Evolutionary conservation across 2,113 vertebrate genomes (phyloP).

Genomic region (Dinomys branickii): DNA sequence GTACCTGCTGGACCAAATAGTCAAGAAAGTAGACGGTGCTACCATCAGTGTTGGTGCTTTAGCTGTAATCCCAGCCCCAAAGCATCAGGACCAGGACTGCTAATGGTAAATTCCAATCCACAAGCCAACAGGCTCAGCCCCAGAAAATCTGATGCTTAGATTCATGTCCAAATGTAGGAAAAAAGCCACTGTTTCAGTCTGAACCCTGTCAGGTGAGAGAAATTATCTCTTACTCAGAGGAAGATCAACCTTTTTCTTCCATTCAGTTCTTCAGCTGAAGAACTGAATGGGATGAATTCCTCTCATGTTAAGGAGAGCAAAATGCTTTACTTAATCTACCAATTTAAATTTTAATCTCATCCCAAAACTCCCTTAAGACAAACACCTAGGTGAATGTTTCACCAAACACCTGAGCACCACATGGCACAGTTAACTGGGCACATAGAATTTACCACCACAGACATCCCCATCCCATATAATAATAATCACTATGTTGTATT

Average conservation of each 20-base stretch:
- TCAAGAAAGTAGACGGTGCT: background rate
- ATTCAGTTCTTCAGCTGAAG: background rate
- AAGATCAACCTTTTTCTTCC: background rate
- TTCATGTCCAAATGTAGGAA: background rate
- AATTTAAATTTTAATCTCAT: background rate
- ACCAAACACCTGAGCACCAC: background rate
- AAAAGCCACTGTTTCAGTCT: background rate
- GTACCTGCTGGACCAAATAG: background rate
- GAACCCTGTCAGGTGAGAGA: background rate
- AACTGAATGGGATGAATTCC: background rate
- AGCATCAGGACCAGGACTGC: background rate
- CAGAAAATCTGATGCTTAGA: background rate
- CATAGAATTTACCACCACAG: background rate
- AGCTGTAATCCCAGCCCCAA: background rate
- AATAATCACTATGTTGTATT: background rate
- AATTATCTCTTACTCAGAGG: background rate
- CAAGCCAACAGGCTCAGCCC: background rate
- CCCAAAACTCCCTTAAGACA: background rate
- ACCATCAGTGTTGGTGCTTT: background rate
- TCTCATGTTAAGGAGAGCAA: background rate
- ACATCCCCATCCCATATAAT: background rate
- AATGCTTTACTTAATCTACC: background rate
- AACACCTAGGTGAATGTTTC: background rate
- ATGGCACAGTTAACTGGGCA: background rate
- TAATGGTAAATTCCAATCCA: background rate